Evolutionary conservation across 1,140 invertebrate genomes (phyloP).

Genomic region (Doryteuthis pealeii): DNA sequence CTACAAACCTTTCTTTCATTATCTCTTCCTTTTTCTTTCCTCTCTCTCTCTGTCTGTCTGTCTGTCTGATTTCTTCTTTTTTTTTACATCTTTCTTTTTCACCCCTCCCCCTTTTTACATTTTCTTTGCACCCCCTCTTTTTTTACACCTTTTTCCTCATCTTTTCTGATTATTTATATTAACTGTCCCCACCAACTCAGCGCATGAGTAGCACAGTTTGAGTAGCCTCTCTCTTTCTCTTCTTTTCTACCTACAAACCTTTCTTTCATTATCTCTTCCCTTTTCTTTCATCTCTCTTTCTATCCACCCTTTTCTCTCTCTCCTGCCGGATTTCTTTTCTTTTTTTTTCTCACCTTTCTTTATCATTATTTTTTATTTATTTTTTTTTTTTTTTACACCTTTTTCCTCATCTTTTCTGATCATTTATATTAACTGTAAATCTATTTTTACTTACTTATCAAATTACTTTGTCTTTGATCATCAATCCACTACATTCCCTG

Average conservation of each 20-base stretch:
- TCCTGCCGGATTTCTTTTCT: background rate
- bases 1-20: background rate
- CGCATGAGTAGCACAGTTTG: no score
- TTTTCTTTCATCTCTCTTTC: background rate
- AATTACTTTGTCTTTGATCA: no score
- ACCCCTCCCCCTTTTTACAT: background rate
- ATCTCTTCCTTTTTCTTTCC: background rate
- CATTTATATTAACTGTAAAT: no score
- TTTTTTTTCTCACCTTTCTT: background rate
- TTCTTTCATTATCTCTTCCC: slow-evolving; percentile 7
- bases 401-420: no score
- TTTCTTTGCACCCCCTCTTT: no score
- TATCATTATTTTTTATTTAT: background rate
- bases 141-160: no score
- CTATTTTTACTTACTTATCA: no score
- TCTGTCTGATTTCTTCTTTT: slow-evolving; percentile 10
- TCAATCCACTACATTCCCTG: no score
- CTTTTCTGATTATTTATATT: no score
- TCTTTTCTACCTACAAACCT: background rate
- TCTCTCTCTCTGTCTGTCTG: background rate
- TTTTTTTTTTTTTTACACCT: no score
- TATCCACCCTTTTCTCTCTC: background rate
- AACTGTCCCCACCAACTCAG: no score
- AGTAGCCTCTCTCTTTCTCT: slow-evolving; percentile 6
- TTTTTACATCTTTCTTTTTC: background rate